These are phyloP conservation scores for Tinamus guttatus DNA, from an alignment of 2,113 vertebrate genomes.

Conservation along the genomic window DNA sequence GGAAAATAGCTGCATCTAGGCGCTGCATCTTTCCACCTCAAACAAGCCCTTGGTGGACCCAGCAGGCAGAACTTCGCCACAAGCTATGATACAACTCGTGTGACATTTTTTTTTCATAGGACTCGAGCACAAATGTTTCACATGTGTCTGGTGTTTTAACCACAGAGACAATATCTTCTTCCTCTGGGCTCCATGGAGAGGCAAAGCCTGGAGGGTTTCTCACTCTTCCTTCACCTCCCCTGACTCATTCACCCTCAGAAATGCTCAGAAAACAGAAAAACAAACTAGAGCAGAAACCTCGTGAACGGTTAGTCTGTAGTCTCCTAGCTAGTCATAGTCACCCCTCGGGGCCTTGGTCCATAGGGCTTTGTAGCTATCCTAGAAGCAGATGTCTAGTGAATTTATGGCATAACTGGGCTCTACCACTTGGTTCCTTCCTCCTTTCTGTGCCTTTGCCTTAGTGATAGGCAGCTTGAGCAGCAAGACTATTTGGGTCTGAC, in stretches of 20 bases:
- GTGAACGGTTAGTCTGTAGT: not conserved
- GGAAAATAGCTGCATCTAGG: not conserved
- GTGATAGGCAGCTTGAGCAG: not conserved
- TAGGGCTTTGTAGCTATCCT: not conserved
- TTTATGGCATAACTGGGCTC: not conserved
- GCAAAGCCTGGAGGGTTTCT: constrained; percentile 28
- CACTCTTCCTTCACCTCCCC: not conserved
- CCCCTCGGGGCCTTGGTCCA: accelerated
- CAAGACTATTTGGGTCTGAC: not conserved
- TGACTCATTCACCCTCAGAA: not conserved
- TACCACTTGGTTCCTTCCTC: not conserved
- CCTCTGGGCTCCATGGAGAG: constrained; percentile 4
- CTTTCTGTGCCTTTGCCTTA: not conserved
- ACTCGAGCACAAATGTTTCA: not conserved
- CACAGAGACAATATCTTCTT: constrained; percentile 61
- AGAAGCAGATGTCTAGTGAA: not conserved
- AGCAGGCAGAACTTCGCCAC: not conserved
- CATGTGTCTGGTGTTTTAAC: constrained; percentile 48
- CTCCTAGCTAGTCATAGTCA: not conserved
- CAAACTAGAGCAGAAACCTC: not conserved
- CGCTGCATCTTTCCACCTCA: constrained; percentile 12
- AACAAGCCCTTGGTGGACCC: not conserved
- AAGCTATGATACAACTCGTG: not conserved
- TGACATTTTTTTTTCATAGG: constrained; percentile 8
- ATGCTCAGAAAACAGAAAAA: not conserved